Evolutionary conservation across 2,113 vertebrate species (phyloP).

Genomic region (Silurus asotus): DNA sequence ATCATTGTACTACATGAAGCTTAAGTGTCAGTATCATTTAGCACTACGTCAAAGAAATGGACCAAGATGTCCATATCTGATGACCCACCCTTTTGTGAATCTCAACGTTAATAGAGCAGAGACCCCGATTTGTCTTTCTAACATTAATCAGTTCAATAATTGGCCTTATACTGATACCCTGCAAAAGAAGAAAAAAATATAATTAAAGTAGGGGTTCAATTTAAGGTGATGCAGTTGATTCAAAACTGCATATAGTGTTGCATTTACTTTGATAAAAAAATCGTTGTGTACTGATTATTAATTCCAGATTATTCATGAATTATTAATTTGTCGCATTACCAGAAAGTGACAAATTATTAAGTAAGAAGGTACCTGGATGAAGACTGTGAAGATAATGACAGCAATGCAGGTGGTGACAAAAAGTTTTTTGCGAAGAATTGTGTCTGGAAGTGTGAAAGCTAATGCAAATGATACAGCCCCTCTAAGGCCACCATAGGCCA

Average conservation of each 20-base stretch:
- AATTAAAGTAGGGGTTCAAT: neutral
- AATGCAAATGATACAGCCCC: constrained; percentile 94
- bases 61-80: neutral
- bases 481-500: constrained; percentile 91
- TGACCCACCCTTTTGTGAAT: constrained; percentile 86
- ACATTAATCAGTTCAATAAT: constrained; percentile 91
- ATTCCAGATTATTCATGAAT: neutral
- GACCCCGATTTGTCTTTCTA: constrained; percentile 87
- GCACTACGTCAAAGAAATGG: neutral
- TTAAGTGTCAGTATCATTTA: neutral
- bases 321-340: neutral
- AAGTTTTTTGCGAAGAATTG: constrained; percentile 83
- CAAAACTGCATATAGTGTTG: neutral
- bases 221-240: neutral
- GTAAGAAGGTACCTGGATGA: constrained; percentile 81
- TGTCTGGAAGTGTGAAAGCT: constrained; percentile 89
- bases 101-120: constrained; percentile 88
- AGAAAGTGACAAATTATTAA: neutral
- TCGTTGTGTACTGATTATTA: neutral
- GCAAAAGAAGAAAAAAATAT: constrained; percentile 14
- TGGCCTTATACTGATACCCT: constrained; percentile 97
- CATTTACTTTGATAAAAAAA: neutral
- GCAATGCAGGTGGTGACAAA: constrained; percentile 90
- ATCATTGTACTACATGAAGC: neutral
- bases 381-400: constrained; percentile 96